Conservation (phyloP, 1,140 invertebrate species). For the Pantala flavescens region DNA sequence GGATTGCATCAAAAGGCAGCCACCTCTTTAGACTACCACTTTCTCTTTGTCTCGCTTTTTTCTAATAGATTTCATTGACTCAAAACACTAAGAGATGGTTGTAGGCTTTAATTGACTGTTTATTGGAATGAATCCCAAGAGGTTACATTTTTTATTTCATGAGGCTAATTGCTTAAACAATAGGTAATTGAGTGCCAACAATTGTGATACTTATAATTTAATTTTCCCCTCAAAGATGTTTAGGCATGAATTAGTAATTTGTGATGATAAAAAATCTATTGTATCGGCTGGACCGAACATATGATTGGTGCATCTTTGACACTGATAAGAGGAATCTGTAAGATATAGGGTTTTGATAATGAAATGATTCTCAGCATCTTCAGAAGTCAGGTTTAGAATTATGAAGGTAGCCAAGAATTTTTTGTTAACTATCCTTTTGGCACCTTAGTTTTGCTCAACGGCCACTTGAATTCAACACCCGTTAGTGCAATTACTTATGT, state of each 20-base stretch:
- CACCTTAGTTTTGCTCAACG: conserved; percentile 4
- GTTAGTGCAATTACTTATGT: not conserved
- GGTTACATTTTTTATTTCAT: not conserved
- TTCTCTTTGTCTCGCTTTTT: too few species aligned
- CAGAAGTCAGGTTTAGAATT: not conserved
- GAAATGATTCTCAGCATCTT: not conserved
- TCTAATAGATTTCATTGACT: too few species aligned
- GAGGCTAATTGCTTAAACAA: not conserved
- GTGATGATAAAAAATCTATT: not conserved
- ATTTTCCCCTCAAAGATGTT: not conserved
- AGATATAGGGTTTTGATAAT: not conserved
- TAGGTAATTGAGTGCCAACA: not conserved
- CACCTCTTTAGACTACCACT: too few species aligned
- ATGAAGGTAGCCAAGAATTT: conserved; percentile 6
- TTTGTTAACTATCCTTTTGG: not conserved
- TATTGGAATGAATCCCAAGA: too few species aligned
- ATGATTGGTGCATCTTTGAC: not conserved
- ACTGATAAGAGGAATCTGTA: not conserved
- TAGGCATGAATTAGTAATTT: not conserved
- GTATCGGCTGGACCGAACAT: not conserved
- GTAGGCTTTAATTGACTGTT: too few species aligned
- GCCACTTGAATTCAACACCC: not conserved
- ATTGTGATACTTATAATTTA: conserved; percentile 8
- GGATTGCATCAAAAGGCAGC: too few species aligned
- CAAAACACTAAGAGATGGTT: too few species aligned